Base-by-base conservation (phyloP, 1,140 invertebrate genomes). In the Drosophila ercepeae region DNA sequence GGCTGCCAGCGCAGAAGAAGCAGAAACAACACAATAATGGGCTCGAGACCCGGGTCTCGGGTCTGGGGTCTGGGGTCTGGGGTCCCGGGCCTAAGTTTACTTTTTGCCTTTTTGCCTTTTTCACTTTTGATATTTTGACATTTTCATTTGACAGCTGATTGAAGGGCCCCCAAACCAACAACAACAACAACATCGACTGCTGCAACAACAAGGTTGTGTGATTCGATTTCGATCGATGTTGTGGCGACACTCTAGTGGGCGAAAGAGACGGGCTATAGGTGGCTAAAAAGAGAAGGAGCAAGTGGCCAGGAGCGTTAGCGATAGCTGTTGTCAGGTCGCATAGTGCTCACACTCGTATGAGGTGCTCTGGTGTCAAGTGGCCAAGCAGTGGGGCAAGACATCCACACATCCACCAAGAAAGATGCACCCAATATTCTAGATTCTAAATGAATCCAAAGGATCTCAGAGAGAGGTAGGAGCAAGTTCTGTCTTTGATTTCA, bases 111-210 rank as follows among this genome's bases (percentile, higher is more conserved):
- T n/a, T 86, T 86, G 82, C 82, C 82, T 86, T 86, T 86, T 86
- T 86, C 82, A 86, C 82, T 86, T 86, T 86, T 86, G 82, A 86
- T 86, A 86, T 86, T 86, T 86, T 86, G 82, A 86, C 82, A 86
- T 86, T 86, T 86, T 86, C 82, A 86, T 86, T 86, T 86, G 82
- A 86, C 82, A 86, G 82, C 82, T 86, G 82, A 88, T 88, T 86
- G 82, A 86, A 86, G 82, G 82, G 82, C 68, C 72, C 46, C 59
- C 64, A 57, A 59, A 59, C 55, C 60, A 48, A 27, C 77, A 36
- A 7, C 14, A 36, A 21, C 58, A 46, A 7, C 21, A 48, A 18
- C 51, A 18, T 7, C 34, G 7, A 9, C 32, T 39, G 8, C 44
- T 54, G 2, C 50, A 67, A 55, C 45, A 25, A 25, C 16, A 34